Evolutionary conservation across 2,888 invertebrate genomes (phyloP).

Genomic region (Stenurella melanura): DNA sequence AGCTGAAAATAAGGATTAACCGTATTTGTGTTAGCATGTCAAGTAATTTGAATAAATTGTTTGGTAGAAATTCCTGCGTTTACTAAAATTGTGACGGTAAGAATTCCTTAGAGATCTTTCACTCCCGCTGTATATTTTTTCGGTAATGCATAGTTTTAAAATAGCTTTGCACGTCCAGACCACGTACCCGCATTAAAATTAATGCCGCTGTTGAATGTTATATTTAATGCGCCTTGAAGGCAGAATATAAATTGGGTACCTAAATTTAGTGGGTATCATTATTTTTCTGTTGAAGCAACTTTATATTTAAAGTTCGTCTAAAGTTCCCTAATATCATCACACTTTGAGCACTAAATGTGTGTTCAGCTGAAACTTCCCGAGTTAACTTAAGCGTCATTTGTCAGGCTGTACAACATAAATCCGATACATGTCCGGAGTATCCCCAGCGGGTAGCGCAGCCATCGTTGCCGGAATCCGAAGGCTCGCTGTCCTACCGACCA

Average conservation of each 20-base stretch:
- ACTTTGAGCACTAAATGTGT: slow-evolving; percentile 63
- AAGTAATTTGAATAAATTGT: no score
- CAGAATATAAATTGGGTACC: slow-evolving; percentile 54
- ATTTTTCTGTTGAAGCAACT: slow-evolving; percentile 59
- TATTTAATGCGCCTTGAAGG: slow-evolving; percentile 41
- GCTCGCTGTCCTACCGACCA: slow-evolving; percentile 9
- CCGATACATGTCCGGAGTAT: slow-evolving; percentile 67
- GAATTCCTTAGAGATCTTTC: background rate
- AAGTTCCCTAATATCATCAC: slow-evolving; percentile 66
- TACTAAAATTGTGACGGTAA: no score
- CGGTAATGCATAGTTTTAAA: background rate
- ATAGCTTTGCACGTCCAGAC: background rate
- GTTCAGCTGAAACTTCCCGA: slow-evolving; percentile 62
- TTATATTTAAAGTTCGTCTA: slow-evolving; percentile 59
- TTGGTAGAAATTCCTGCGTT: no score
- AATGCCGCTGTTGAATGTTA: slow-evolving; percentile 1
- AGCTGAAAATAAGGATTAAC: no score
- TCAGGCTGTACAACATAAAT: slow-evolving; percentile 71
- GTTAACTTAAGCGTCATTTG: slow-evolving; percentile 69
- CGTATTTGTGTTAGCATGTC: no score
- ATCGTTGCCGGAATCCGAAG: slow-evolving; percentile 18
- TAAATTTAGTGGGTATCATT: slow-evolving; percentile 53
- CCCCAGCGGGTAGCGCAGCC: slow-evolving; percentile 50
- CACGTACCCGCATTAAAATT: background rate
- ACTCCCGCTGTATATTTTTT: background rate